These are phyloP conservation scores for Cheirogaleus medius DNA, from an alignment of 2,113 vertebrate species.

Conservation along the genomic window DNA sequence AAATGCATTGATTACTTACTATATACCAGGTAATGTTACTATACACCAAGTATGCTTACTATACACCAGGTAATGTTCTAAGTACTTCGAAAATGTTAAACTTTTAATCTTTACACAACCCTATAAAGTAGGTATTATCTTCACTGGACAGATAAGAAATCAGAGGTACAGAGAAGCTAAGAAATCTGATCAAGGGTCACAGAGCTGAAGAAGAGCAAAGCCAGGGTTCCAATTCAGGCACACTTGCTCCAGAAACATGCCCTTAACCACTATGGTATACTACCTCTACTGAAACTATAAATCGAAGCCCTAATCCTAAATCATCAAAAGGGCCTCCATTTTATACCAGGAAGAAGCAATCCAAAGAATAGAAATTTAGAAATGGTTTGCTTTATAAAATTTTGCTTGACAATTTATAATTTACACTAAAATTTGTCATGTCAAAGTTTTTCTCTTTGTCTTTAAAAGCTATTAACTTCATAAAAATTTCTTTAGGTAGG, in stretches of 20 bases:
- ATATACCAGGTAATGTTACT: not conserved
- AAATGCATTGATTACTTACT: not conserved
- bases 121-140: not conserved
- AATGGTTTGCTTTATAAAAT: not conserved
- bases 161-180: not conserved
- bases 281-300: not conserved
- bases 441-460: not conserved
- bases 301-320: not conserved
- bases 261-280: not conserved
- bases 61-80: not conserved
- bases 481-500: not conserved
- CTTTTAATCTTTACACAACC: not conserved
- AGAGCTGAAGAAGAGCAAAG: not conserved
- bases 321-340: not conserved
- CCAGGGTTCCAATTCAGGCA: not conserved
- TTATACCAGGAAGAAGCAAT: not conserved
- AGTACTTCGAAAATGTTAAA: constrained; percentile 12
- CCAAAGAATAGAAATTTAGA: constrained; percentile 1
- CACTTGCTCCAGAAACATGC: not conserved
- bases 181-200: not conserved
- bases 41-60: not conserved
- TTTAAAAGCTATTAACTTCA: not conserved
- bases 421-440: constrained; percentile 35
- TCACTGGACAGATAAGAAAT: constrained; percentile 28
- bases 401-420: not conserved